Evolutionary conservation across 2,888 invertebrate genomes (phyloP), one percentile per base, ranked within the genome.

Genomic region (Corbicula japonica): DNA sequence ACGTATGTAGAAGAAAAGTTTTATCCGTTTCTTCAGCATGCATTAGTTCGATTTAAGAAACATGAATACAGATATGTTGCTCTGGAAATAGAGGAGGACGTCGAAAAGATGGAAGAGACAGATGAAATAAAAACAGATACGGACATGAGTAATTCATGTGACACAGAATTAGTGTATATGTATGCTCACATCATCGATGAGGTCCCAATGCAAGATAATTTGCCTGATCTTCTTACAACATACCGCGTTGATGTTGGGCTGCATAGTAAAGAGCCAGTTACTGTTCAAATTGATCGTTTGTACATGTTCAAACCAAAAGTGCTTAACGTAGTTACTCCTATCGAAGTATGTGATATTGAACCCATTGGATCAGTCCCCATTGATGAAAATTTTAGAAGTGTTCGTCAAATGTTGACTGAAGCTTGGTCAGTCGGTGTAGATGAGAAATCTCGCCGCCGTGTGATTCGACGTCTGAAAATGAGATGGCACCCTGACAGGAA

Each of bases 401-500:
- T 73, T 10, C 30, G 62, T n/a, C 12, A 72, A 23, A 72, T 58
- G 44, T 30, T 80, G 8, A 35, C 18, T 28, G 80, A 80, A 18
- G 80, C 76, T 8, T 80, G 75, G 72, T 8, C 23, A 32, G 32
- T 15, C 6, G n/a, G 30, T 26, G 5, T 76, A 21, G 41, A 72
- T 6, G 76, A 54, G 8, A 34, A 71, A 50, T 68, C 84, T 28
- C 69, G 80, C 44, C 58, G 50, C 28, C 61, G 58, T 26, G 44
- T 86, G 6, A 79, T 84, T 4, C 69, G 68, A 28, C 66, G 86
- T 15, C 44, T 84, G 3, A 54, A 76, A 12, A 44, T 76, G 18
- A 60, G 66, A 35, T 86, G 86, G 86, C 84, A 85, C 66, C 86
- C 86, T 34, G 86, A 86, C 46, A 83, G 76, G 71, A 85, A 85